Base-by-base conservation (phyloP, 2,888 invertebrate species). In the Coleophora deauratella region DNA sequence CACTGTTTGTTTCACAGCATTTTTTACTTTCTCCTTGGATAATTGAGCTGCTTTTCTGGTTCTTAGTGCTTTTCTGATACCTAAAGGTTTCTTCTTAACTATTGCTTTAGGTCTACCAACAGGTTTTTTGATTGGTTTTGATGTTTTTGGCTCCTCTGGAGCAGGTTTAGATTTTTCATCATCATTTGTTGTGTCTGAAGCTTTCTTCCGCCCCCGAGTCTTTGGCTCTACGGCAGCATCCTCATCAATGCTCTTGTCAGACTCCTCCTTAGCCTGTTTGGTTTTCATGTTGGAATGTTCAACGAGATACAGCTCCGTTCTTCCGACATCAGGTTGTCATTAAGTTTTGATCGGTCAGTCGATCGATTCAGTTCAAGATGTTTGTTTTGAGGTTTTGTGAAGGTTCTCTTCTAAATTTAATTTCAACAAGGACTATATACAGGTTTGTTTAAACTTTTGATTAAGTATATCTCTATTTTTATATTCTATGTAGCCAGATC, bases 201-300 rank as follows among this genome's bases (percentile, higher is more conserved):
- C 81, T 60, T 84, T 85, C 57, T 86, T 86, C 39, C 86, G 74
- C 55, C 81, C 82, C 52, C 86, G 67, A 35, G 85, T 86, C 57
- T 86, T 86, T 32, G 84, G 85, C 64, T 85, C 86, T 50, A 74
- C 60, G 33, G 76, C 54, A 12, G 66, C 59, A 40, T 82, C 84
- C 42, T 85, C 85, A 73, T 85, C 85, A 3, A 72, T 66, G 58
- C 71, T 72, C 68, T 80, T 81, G 46, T 84, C 84, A 45, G 66
- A 62, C 52, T 84, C 85, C 46, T 84, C 84, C 62, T 84, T 85
- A 43, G 56, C 53, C 62, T 85, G 84, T 66, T 85, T 86, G 55
- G 86, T 84, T 77, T 85, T 85, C 85, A 85, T 85, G 74, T 71
- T 85, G 84, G 81, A 82, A 82, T 85, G 78, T 81, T 62, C 70